Base-by-base conservation (phyloP, 2,797 vertebrate genomes). In the Peromyscus eremicus region DNA sequence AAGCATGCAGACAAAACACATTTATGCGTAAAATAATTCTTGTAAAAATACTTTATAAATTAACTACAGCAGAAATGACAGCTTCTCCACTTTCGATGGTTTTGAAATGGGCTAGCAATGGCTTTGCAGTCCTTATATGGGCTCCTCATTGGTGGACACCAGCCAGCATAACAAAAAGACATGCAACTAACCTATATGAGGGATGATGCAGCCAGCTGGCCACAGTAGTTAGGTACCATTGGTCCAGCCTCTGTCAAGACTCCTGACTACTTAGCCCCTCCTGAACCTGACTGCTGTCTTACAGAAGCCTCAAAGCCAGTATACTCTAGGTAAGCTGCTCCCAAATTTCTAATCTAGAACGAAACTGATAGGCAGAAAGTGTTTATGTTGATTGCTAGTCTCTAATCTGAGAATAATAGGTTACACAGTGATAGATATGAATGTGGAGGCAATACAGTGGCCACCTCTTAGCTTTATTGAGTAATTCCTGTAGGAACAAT, bases 401-500 rank as follows among this genome's bases (percentile, higher is more conserved):
- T 85, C 10, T 92, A 52, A 89, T 60, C n/a, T 92, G 60, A n/a
- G 11, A 62, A 5, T 16, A 49, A 19, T 55, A 17, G 93, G 17
- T 60, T 70, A 46, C 6, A 66, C 1, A 46, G 23, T 60, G 37
- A 76, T 57, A 80, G 43, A 27, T 49, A 87, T 76, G 73, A 43
- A 64, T 0, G 10, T 7, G 34, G 19, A 37, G 5, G n/a, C 12
- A 40, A 6, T 55, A 87, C 1, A 62, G 37, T 79, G 68, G 19
- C 16, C 19, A 32, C 66, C 93, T 96, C 76, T 76, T 43, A 40
- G 7, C 81, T 98, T 97, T 94, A 85, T 46, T 84, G 84, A 96
- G 87, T 91, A 96, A 96, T 98, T 98, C 84, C 52, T 80, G 96
- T 92, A 95, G 96, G 4, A 92, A 70, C 64, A 97, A 87, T 79